Evolutionary conservation across 2,113 vertebrate species (phyloP).

Genomic region (Condylura cristata): DNA sequence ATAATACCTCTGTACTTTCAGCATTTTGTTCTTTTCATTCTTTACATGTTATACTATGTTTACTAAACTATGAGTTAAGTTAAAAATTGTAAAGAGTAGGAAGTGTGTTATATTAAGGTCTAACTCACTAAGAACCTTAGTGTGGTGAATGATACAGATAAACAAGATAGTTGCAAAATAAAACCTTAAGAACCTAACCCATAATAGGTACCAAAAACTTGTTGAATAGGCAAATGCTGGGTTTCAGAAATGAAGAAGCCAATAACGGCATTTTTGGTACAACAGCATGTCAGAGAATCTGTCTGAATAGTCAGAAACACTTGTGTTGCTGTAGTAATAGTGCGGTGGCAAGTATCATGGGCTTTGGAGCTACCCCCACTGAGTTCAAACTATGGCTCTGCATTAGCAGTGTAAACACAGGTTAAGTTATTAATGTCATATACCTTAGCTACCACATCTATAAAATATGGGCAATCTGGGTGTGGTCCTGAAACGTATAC

Average conservation of each 20-base stretch:
- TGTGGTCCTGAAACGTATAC: not conserved
- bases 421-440: not conserved
- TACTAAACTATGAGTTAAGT: slow-evolving; percentile 13
- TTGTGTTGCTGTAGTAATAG: not conserved
- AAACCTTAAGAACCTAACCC: not conserved
- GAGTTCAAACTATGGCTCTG: slow-evolving; percentile 9
- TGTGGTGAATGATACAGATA: not conserved
- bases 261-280: slow-evolving; percentile 1
- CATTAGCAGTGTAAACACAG: not conserved
- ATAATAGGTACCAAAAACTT: not conserved
- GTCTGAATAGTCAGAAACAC: not conserved
- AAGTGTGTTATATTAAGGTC: not conserved
- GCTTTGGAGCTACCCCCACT: not conserved
- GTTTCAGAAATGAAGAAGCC: slow-evolving; percentile 21
- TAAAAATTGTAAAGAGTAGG: not conserved
- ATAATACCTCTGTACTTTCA: not conserved
- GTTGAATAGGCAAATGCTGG: not conserved
- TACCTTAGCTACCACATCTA: not conserved
- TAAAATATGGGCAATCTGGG: not conserved
- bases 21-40: not conserved
- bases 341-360: not conserved
- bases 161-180: not conserved
- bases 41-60: not conserved
- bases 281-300: not conserved
- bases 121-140: not conserved